These are phyloP conservation scores for Tyrophagus putrescentiae DNA, from an alignment of 1,140 invertebrate species.

Conservation along the genomic window DNA sequence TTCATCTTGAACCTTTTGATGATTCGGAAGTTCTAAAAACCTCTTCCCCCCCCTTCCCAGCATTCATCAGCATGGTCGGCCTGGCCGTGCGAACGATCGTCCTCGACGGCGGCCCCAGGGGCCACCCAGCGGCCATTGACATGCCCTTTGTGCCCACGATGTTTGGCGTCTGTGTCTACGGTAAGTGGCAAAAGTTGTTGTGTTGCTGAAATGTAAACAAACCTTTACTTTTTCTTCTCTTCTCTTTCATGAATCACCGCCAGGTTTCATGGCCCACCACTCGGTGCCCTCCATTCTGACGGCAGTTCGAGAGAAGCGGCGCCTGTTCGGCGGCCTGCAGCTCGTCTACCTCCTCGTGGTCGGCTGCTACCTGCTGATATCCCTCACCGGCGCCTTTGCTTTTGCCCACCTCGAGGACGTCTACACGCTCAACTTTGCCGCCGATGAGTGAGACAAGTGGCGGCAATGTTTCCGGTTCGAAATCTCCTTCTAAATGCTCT, in stretches of 20 bases:
- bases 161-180: conserved; percentile 94
- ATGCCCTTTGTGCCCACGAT: conserved; percentile 55
- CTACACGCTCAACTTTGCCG: conserved; percentile 82
- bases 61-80: conserved; percentile 73
- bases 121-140: conserved; percentile 49
- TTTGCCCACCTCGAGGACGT: conserved; percentile 65
- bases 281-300: conserved; percentile 81
- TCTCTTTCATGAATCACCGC: no score
- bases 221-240: no score
- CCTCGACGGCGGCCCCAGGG: conserved; percentile 45
- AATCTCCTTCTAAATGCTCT: no score
- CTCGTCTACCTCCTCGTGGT: conserved; percentile 64
- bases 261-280: conserved; percentile 99
- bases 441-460: conserved; percentile 33
- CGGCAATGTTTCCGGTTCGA: no score
- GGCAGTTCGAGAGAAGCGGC: conserved; percentile 66
- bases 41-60: no score
- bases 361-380: conserved; percentile 70
- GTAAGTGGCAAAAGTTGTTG: no score
- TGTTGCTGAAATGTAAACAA: no score
- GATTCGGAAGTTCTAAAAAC: no score
- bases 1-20: conserved; percentile 20
- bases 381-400: conserved; percentile 79
- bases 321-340: conserved; percentile 42
- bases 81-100: conserved; percentile 57